A percentile compares a stretch with the other conserved stretches of the same genome.
Conservation (phyloP, 2,888 invertebrate genomes). For the Apamea crenata region DNA sequence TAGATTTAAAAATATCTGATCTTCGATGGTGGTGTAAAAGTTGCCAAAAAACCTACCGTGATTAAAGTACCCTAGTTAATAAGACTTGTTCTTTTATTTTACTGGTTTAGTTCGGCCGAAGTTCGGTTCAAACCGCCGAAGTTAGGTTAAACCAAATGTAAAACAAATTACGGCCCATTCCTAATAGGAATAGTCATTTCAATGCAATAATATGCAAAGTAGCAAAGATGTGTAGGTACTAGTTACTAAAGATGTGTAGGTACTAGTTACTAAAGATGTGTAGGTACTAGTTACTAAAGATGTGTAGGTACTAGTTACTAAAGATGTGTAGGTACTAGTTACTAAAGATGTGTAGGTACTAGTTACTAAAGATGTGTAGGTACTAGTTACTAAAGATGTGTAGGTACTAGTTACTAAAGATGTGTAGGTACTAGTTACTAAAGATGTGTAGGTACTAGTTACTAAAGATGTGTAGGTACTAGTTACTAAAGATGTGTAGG, state of each 20-base stretch:
- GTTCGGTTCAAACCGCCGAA: not conserved
- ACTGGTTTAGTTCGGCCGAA: not conserved
- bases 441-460: not conserved
- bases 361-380: not conserved
- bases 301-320: not conserved
- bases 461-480: not conserved
- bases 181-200: not conserved
- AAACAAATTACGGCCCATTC: not conserved
- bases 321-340: not conserved
- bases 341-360: not conserved
- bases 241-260: too few species aligned
- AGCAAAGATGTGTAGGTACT: not conserved
- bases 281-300: not conserved
- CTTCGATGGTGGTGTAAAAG: not conserved
- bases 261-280: not conserved
- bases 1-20: not conserved
- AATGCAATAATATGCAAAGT: not conserved
- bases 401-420: not conserved
- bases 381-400: not conserved
- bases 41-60: too few species aligned
- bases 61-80: too few species aligned
- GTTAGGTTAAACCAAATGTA: not conserved
- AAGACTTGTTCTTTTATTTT: too few species aligned
- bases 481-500: too few species aligned
- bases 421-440: not conserved